Evolutionary conservation across 2,888 invertebrate species (phyloP).

Genomic region (Diadromus collaris): DNA sequence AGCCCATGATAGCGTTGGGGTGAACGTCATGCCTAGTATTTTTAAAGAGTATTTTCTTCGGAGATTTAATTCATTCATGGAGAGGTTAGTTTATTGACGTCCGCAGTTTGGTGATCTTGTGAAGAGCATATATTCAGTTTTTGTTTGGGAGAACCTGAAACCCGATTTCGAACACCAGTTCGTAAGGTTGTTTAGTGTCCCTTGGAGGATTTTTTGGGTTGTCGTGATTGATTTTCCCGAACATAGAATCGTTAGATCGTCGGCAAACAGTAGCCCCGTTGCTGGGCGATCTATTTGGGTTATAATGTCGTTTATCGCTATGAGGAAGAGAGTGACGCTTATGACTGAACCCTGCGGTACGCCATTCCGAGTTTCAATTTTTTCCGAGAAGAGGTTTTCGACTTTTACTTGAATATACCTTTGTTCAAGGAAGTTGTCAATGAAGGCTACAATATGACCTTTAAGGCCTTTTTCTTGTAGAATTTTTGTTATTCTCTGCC

Average conservation of each 20-base stretch:
- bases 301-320: slow-evolving; percentile 39
- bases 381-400: not conserved
- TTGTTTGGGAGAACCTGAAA: slow-evolving; percentile 38
- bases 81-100: not conserved
- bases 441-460: not conserved
- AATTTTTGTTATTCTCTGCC: not conserved
- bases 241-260: slow-evolving; percentile 40
- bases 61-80: not conserved
- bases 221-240: slow-evolving; percentile 26
- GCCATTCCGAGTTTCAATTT: slow-evolving; percentile 12
- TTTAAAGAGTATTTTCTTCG: slow-evolving; percentile 12
- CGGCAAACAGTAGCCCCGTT: slow-evolving; percentile 10
- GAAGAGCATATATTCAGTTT: slow-evolving; percentile 37
- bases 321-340: slow-evolving; percentile 29
- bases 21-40: slow-evolving; percentile 54
- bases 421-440: slow-evolving; percentile 28
- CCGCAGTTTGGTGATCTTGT: not conserved
- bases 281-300: not conserved
- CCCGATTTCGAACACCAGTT: slow-evolving; percentile 23
- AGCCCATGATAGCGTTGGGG: slow-evolving; percentile 50
- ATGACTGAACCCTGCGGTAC: slow-evolving; percentile 42
- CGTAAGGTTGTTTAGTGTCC: slow-evolving; percentile 2
- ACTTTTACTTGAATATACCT: slow-evolving; percentile 29
- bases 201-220: slow-evolving; percentile 10
- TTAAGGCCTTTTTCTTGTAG: slow-evolving; percentile 9